Evolutionary conservation across 2,888 invertebrate species (phyloP).

Genomic region (Gandaritis pyraliata): DNA sequence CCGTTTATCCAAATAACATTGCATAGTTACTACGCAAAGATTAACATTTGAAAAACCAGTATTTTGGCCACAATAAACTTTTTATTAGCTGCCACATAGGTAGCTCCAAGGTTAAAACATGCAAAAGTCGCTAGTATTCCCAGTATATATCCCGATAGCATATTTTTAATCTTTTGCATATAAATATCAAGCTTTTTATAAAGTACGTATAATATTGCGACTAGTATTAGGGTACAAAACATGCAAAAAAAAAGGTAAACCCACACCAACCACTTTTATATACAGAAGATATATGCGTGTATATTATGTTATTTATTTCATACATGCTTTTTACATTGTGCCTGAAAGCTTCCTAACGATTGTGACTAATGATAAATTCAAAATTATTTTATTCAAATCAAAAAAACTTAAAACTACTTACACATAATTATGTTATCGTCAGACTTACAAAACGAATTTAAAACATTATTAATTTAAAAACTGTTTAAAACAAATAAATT

Average conservation of each 20-base stretch:
- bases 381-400: conserved; percentile 68
- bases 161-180: background rate
- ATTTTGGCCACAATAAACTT: no score
- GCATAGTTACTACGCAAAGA: no score
- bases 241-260: conserved; percentile 51
- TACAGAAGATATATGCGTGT: conserved; percentile 28
- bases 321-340: conserved; percentile 72
- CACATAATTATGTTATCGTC: conserved; percentile 50
- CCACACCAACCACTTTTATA: conserved; percentile 55
- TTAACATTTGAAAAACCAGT: no score
- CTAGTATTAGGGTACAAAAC: conserved; percentile 18
- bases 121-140: no score
- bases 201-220: background rate
- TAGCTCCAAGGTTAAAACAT: no score
- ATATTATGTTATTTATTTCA: conserved; percentile 59
- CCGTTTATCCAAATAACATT: no score
- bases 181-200: background rate
- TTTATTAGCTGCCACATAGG: no score
- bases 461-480: background rate
- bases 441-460: conserved; percentile 7
- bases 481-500: background rate
- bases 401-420: conserved; percentile 54
- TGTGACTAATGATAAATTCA: conserved; percentile 63
- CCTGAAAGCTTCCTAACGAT: conserved; percentile 82
- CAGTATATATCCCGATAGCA: background rate